Conservation (phyloP, 2,888 invertebrate genomes). For the Mellilla xanthometata region DNA sequence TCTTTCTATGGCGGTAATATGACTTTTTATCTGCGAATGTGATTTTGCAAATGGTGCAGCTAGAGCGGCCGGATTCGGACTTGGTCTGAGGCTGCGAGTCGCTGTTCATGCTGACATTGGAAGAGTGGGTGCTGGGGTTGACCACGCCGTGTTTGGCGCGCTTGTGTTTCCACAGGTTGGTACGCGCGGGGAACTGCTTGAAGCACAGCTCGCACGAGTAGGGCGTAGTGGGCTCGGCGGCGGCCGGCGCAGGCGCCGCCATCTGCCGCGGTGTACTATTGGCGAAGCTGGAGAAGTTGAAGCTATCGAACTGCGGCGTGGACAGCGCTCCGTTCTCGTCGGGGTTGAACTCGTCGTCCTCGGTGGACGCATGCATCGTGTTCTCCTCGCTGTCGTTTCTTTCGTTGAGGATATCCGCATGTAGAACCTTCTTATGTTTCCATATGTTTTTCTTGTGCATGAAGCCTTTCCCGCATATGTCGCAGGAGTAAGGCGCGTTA, state of each 20-base stretch:
- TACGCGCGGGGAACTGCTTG: slow-evolving; percentile 71
- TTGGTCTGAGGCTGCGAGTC: slow-evolving; percentile 41
- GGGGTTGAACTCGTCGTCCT: slow-evolving; percentile 72
- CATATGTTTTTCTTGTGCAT: slow-evolving; percentile 81
- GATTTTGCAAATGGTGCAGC: slow-evolving; percentile 84
- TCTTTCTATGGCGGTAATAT: slow-evolving; percentile 83
- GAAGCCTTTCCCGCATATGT: slow-evolving; percentile 85
- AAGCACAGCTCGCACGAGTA: slow-evolving; percentile 74
- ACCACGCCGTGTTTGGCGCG: slow-evolving; percentile 76
- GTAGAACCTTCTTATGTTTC: slow-evolving; percentile 80
- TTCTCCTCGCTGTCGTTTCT: slow-evolving; percentile 77
- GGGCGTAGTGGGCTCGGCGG: slow-evolving; percentile 56
- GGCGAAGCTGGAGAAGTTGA: slow-evolving; percentile 63
- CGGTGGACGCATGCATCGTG: slow-evolving; percentile 77
- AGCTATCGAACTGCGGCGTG: slow-evolving; percentile 78
- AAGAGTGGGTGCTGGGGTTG: slow-evolving; percentile 55
- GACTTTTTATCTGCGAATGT: slow-evolving; percentile 84
- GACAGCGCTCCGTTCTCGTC: slow-evolving; percentile 74
- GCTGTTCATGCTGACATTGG: slow-evolving; percentile 43
- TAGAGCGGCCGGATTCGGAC: slow-evolving; percentile 62
- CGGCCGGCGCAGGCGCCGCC: slow-evolving; percentile 27
- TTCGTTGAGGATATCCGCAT: slow-evolving; percentile 70
- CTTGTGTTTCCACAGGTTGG: slow-evolving; percentile 78
- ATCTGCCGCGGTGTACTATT: slow-evolving; percentile 39
- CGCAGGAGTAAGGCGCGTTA: slow-evolving; percentile 82